Conservation (phyloP, 2,888 invertebrate genomes). For the Eumerus sabulonum region DNA sequence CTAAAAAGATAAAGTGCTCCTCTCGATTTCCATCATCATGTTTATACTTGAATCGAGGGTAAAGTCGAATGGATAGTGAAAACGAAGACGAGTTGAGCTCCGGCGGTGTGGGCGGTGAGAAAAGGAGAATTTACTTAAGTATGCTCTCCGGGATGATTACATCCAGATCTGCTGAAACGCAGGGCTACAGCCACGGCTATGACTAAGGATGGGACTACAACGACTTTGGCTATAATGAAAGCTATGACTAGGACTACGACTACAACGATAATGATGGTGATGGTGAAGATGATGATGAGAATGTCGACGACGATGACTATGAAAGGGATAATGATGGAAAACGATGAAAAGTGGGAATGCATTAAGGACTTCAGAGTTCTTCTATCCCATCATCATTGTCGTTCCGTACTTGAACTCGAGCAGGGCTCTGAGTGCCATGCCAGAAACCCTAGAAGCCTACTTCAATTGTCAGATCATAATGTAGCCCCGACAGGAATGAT, state of each 20-base stretch:
- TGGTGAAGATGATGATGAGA: constrained; percentile 25
- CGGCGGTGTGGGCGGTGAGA: background rate
- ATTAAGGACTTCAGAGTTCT: constrained; percentile 40
- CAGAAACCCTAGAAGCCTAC: constrained; percentile 61
- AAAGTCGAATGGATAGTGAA: background rate
- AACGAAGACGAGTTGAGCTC: background rate
- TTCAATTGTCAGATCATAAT: constrained; percentile 66
- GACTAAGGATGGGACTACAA: constrained; percentile 12
- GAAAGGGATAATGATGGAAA: constrained; percentile 47
- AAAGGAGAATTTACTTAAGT: constrained; percentile 23
- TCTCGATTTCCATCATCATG: constrained; percentile 64
- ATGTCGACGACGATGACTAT: constrained; percentile 29
- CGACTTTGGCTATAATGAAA: background rate
- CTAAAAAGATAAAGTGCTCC: constrained; percentile 67
- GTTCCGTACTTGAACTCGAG: constrained; percentile 61
- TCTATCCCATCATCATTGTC: constrained; percentile 21
- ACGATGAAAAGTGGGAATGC: constrained; percentile 54
- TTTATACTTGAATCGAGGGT: constrained; percentile 50
- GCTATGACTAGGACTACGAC: too few relatives aligned
- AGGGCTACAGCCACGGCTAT: constrained; percentile 8
- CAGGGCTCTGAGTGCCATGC: constrained; percentile 49
- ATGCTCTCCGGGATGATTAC: constrained; percentile 46
- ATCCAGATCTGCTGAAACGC: constrained; percentile 1
- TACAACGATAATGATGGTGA: background rate
- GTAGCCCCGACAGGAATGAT: constrained; percentile 61